Base-by-base conservation (phyloP, 1,140 invertebrate species). In the Rhopalosiphum padi region DNA sequence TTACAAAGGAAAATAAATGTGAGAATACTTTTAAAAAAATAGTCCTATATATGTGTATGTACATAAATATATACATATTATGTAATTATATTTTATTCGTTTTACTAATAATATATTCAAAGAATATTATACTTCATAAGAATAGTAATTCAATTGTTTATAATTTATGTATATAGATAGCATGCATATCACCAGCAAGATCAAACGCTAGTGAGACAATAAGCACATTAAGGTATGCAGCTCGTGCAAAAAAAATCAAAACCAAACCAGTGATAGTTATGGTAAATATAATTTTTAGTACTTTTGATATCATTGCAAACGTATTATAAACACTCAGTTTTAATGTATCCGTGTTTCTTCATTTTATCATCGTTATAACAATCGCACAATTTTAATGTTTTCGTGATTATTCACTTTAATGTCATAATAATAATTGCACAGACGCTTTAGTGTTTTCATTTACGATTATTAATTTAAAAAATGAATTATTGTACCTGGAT, bases 231-330 rank as follows among this genome's bases (percentile, higher is more conserved):
- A 96, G 98, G 25, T 99, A 98, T 95, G 98, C 98, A 0, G 97
- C 97, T 0, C 95, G 98, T 94, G 98, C 98, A 0, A 98, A 98
- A 95, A 97, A 97, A 95, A 98, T 99, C 93, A 97, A 97, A 94
- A 98, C 98, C 0, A 98, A 98, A 95, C 98, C 98, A 0, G 96
- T 98, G 82, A 97, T 98, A n/a, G 97, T 98, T 95, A 99, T 99
- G 98, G 98, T 98, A 96, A 96, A 37, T 41, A 93, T 86, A 23
- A 25, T 82, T 91, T 41, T 90, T 55, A 41, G 43, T 48, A 21
- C 2, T 48, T n/a, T 77, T 18, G 15, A 11, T n/a, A 77, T 60
- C 30, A 60, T 30, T 30, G 5, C 15, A 77, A 77, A 77, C 60
- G 21, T 51, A 51, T 18, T 18, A 77, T 77, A 77, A n/a, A n/a